These are phyloP conservation scores for Nyctibius grandis DNA, from an alignment of 2,797 vertebrate genomes.

Conservation along the genomic window DNA sequence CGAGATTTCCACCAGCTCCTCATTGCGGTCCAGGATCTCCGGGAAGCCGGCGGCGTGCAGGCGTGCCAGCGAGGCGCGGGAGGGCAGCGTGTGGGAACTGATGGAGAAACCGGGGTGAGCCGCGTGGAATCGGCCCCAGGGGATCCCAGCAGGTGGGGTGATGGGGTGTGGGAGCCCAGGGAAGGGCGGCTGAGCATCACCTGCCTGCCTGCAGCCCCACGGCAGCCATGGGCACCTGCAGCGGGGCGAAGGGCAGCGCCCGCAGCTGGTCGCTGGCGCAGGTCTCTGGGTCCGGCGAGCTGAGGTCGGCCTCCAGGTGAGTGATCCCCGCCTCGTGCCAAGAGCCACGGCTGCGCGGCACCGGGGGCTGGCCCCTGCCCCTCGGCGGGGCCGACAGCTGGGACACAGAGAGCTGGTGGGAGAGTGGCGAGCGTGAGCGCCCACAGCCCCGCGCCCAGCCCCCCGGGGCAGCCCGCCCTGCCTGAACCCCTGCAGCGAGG, in stretches of 20 bases:
- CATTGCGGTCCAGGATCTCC: constrained; percentile 77
- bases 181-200: constrained; percentile 62
- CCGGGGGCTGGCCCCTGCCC: constrained; percentile 59
- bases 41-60: constrained; percentile 84
- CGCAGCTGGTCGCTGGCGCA: constrained; percentile 70
- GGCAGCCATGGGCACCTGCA: constrained; percentile 85
- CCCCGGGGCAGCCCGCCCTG: neutral
- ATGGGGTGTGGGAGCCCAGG: accelerated
- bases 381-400: constrained; percentile 81
- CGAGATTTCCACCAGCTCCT: constrained; percentile 79
- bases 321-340: constrained; percentile 68
- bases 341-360: constrained; percentile 51
- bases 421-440: accelerated
- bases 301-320: constrained; percentile 82
- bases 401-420: constrained; percentile 84
- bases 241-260: constrained; percentile 84
- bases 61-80: constrained; percentile 80
- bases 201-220: constrained; percentile 77
- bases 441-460: accelerated
- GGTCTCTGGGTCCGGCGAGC: neutral
- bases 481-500: accelerated
- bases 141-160: accelerated
- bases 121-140: accelerated
- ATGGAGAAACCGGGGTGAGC: neutral
- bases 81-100: constrained; percentile 77